These are phyloP conservation scores for Hemicordylus capensis DNA, from an alignment of 2,113 vertebrate species.

Conservation along the genomic window DNA sequence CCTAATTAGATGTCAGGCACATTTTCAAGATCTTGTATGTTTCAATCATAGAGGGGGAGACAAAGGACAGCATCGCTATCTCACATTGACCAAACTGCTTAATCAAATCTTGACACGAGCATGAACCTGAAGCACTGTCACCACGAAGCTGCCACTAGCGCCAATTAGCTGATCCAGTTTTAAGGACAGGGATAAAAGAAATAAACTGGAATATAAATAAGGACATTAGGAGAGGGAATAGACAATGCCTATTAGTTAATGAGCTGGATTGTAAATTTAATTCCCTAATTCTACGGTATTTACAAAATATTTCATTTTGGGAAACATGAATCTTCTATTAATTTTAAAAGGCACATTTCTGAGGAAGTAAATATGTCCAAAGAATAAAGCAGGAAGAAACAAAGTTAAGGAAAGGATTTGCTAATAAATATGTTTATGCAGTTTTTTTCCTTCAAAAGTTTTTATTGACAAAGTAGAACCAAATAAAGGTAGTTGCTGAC, in stretches of 20 bases:
- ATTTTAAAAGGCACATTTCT: constrained; percentile 43
- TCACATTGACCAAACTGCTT: constrained; percentile 26
- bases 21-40: not conserved
- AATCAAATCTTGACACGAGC: not conserved
- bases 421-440: not conserved
- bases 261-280: constrained; percentile 29
- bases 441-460: not conserved
- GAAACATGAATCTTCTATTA: constrained; percentile 53
- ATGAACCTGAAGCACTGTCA: constrained; percentile 33
- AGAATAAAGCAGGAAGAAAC: constrained; percentile 15
- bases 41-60: constrained; percentile 6
- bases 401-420: constrained; percentile 2
- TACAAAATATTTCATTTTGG: constrained; percentile 59
- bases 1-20: not conserved
- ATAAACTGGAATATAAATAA: constrained; percentile 3
- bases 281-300: constrained; percentile 30
- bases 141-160: not conserved
- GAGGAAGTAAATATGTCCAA: constrained; percentile 38
- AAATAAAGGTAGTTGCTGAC: constrained; percentile 3
- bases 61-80: not conserved
- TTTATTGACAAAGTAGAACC: not conserved
- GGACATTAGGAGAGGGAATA: not conserved
- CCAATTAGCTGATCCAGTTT: constrained; percentile 8
- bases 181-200: not conserved
- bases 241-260: constrained; percentile 29